Conservation (phyloP, 2,113 vertebrate genomes). For the Paramisgurnus dabryanus region DNA sequence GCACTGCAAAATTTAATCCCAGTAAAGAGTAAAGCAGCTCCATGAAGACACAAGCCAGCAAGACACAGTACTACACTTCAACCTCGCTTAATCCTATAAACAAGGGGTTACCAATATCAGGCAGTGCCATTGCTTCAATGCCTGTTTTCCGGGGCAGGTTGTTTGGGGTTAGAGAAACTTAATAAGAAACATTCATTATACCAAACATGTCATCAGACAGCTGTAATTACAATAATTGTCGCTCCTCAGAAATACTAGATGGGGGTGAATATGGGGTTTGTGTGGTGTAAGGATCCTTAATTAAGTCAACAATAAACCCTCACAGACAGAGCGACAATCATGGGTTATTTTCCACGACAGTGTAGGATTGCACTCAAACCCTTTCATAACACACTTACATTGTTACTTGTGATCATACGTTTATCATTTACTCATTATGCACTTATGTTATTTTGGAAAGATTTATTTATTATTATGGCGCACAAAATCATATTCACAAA, state of each 20-base stretch:
- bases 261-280: conserved; percentile 68
- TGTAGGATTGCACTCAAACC: conserved; percentile 12
- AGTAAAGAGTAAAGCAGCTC: neutral
- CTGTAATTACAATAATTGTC: conserved; percentile 73
- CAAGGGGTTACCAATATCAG: conserved; percentile 8
- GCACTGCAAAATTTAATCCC: neutral
- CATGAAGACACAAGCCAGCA: neutral
- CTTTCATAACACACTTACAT: conserved; percentile 29
- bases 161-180: conserved; percentile 56
- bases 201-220: conserved; percentile 69
- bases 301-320: conserved; percentile 68
- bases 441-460: too few species aligned
- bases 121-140: neutral
- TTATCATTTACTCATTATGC: too few species aligned
- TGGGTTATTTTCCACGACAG: conserved; percentile 20
- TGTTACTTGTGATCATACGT: conserved; percentile 9
- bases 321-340: conserved; percentile 37
- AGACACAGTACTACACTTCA: neutral
- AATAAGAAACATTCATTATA: conserved; percentile 67
- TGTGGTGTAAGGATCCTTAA: conserved; percentile 66
- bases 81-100: conserved; percentile 24
- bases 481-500: too few species aligned
- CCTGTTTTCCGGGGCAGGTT: conserved; percentile 60
- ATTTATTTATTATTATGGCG: too few species aligned
- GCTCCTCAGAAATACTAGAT: conserved; percentile 63